These are phyloP conservation scores for Agrochola litura DNA, from an alignment of 2,888 invertebrate genomes.

Conservation along the genomic window DNA sequence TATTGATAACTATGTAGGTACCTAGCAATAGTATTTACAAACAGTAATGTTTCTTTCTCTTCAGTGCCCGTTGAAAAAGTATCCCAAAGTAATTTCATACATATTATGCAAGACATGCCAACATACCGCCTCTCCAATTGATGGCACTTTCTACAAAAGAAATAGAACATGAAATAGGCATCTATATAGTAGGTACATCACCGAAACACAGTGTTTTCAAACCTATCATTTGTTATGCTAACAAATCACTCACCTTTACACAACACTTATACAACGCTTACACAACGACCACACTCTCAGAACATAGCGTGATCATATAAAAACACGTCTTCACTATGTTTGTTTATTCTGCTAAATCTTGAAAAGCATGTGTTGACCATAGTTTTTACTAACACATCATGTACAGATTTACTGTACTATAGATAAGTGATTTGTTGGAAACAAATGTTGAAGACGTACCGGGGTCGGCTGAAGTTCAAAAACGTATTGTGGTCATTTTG, in stretches of 20 bases:
- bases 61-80: not conserved
- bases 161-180: constrained; percentile 42
- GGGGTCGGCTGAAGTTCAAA: constrained; percentile 35
- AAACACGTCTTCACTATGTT: constrained; percentile 37
- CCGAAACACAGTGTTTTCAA: constrained; percentile 8
- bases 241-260: constrained; percentile 40
- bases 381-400: constrained; percentile 25
- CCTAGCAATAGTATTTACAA: not conserved
- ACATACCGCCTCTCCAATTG: constrained; percentile 4
- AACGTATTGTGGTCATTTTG: constrained; percentile 18
- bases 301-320: constrained; percentile 17
- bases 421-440: constrained; percentile 14
- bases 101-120: constrained; percentile 44
- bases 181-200: constrained; percentile 11
- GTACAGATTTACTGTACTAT: constrained; percentile 1
- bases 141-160: constrained; percentile 50
- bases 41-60: not conserved
- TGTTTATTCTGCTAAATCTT: constrained; percentile 35
- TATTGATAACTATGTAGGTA: not conserved
- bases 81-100: not conserved
- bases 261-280: constrained; percentile 46
- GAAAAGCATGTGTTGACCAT: constrained; percentile 22
- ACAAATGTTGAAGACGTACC: constrained; percentile 7
- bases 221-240: constrained; percentile 46
- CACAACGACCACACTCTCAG: constrained; percentile 19